Percentiles rank a stretch among this genome's conserved stretches.
Evolutionary conservation across 2,797 vertebrate genomes (phyloP).

Genomic region (Neomorphus geoffroyi): DNA sequence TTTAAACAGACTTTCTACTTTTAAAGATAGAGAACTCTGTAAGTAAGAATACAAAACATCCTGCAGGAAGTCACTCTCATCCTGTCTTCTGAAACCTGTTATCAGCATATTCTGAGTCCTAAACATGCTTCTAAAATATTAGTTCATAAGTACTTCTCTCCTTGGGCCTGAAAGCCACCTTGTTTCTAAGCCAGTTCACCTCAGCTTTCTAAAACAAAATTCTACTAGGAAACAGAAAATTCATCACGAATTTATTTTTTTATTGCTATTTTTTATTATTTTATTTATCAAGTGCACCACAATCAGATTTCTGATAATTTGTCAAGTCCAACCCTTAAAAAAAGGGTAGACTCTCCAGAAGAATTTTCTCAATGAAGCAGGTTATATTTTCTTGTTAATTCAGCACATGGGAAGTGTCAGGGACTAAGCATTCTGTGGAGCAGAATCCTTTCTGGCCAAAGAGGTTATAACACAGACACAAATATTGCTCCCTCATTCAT

Average conservation of each 20-base stretch:
- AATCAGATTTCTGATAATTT: not conserved
- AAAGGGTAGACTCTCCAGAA: not conserved
- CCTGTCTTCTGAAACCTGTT: not conserved
- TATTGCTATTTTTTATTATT: not conserved
- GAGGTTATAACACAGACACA: not conserved
- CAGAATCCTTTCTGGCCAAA: not conserved
- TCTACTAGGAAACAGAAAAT: not conserved
- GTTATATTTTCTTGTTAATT: not conserved
- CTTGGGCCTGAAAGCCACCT: not conserved
- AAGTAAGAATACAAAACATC: not conserved
- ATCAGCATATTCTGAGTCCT: not conserved
- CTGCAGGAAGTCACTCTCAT: not conserved
- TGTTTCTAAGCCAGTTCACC: not conserved
- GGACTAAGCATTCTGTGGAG: not conserved
- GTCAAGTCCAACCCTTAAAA: not conserved
- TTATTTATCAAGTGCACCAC: not conserved
- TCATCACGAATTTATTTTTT: not conserved
- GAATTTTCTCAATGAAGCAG: not conserved
- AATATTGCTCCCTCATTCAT: rapidly evolving
- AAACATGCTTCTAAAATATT: not conserved
- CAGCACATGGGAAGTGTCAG: not conserved
- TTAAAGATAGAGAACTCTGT: not conserved
- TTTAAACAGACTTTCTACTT: not conserved
- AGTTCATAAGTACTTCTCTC: not conserved
- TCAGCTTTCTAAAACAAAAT: not conserved